phyloP scores from a whole-genome alignment of 2,888 invertebrate genomes.

The Taenaris catops region DNA sequence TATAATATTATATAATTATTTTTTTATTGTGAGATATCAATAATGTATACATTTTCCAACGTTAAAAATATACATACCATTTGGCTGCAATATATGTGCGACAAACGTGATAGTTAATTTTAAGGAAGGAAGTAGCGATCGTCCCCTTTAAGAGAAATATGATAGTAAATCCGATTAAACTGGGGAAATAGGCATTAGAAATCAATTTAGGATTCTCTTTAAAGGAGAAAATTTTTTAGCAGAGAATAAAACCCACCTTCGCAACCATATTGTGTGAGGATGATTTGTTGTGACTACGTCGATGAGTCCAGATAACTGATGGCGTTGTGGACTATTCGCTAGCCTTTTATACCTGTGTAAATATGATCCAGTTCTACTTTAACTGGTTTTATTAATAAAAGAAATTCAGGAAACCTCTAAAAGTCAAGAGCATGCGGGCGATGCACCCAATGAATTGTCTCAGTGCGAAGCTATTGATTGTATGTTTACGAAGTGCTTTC shows the following conservation, averaged over 20 bases:
- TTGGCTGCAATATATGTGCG: too few species aligned
- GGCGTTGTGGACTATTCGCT: slow-evolving; percentile 22
- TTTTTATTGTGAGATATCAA: too few species aligned
- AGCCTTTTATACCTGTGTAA: slow-evolving; percentile 47
- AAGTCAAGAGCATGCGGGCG: slow-evolving; percentile 64
- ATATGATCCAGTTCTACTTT: slow-evolving; percentile 47
- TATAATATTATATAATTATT: too few species aligned
- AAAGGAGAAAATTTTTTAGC: not conserved
- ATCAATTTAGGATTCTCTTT: too few species aligned
- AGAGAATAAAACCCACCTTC: slow-evolving; percentile 47
- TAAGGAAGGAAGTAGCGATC: too few species aligned
- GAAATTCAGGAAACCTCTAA: slow-evolving; percentile 66
- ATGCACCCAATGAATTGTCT: slow-evolving; percentile 46
- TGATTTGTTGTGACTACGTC: slow-evolving; percentile 52
- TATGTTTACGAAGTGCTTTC: slow-evolving; percentile 19
- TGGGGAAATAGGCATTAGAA: too few species aligned
- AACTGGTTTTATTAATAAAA: slow-evolving; percentile 40
- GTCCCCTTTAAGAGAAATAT: too few species aligned
- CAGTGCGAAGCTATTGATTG: slow-evolving; percentile 17
- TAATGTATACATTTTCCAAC: too few species aligned
- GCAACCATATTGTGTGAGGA: slow-evolving; percentile 52
- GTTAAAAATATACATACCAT: too few species aligned
- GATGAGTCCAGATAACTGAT: slow-evolving; percentile 46
- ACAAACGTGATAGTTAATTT: too few species aligned
- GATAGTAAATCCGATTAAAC: too few species aligned